These are phyloP conservation scores for Epistrophella euchroma DNA, from an alignment of 2,888 invertebrate genomes.

Conservation along the genomic window DNA sequence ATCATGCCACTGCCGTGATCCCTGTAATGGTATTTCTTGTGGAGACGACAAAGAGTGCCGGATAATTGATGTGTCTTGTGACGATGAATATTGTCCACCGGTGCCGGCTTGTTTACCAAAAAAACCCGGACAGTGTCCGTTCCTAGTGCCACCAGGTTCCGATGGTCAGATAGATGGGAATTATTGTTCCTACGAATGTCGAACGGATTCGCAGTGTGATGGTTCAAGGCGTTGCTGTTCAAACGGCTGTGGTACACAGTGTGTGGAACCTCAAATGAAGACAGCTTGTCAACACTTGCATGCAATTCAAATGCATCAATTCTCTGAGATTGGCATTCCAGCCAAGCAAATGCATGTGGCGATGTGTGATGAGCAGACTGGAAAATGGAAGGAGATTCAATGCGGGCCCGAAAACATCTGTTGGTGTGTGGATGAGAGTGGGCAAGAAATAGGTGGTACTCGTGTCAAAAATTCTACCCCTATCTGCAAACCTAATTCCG, in stretches of 20 bases:
- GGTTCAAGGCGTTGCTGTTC: conserved; percentile 91
- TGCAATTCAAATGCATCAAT: conserved; percentile 86
- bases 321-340: conserved; percentile 89
- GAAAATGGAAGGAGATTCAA: conserved; percentile 89
- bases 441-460: conserved; percentile 90
- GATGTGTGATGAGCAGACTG: conserved; percentile 87
- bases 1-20: conserved; percentile 91
- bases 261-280: conserved; percentile 89
- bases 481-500: conserved; percentile 83
- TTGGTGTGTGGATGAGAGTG: conserved; percentile 92
- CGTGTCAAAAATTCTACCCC: conserved; percentile 84
- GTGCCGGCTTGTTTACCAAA: conserved; percentile 91
- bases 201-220: conserved; percentile 90
- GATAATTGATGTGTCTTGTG: conserved; percentile 93
- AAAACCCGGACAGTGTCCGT: conserved; percentile 93
- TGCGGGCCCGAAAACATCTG: conserved; percentile 89
- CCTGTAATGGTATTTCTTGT: conserved; percentile 89
- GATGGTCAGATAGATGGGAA: conserved; percentile 84
- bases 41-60: conserved; percentile 89
- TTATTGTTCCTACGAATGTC: conserved; percentile 91
- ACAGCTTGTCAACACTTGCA: conserved; percentile 90
- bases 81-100: conserved; percentile 93
- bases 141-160: conserved; percentile 88
- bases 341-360: conserved; percentile 91
- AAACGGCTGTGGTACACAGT: conserved; percentile 94